Conservation (phyloP, 2,888 invertebrate species). For the Agriopis marginaria region DNA sequence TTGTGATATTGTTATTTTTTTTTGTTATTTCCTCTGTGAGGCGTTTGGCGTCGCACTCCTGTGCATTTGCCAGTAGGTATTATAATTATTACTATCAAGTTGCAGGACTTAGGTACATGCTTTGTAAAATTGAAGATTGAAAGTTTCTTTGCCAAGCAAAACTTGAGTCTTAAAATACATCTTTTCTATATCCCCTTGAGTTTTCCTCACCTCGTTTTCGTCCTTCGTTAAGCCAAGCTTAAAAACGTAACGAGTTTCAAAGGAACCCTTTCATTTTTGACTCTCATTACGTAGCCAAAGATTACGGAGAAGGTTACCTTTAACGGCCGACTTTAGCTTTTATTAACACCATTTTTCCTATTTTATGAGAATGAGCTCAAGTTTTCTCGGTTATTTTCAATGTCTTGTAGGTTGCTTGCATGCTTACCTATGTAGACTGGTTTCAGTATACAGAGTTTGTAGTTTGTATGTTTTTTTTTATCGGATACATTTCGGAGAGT, state of each 20-base stretch:
- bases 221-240: conserved; percentile 9
- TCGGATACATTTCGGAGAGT: too few species aligned
- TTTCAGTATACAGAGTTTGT: too few species aligned
- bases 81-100: too few species aligned
- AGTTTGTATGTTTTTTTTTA: too few species aligned
- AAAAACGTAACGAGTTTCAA: conserved; percentile 20
- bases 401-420: too few species aligned
- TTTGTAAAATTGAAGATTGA: background rate
- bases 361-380: conserved; percentile 5
- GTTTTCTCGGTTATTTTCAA: background rate
- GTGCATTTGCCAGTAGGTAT: too few species aligned
- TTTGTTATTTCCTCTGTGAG: too few species aligned
- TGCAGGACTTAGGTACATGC: too few species aligned
- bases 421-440: too few species aligned
- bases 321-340: conserved; percentile 14
- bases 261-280: conserved; percentile 23
- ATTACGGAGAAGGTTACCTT: conserved; percentile 14
- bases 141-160: background rate
- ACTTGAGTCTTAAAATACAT: conserved; percentile 8
- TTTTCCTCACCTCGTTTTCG: conserved; percentile 12
- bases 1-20: too few species aligned
- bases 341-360: conserved; percentile 12
- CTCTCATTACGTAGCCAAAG: conserved; percentile 23
- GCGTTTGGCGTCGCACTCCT: too few species aligned
- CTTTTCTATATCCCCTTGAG: conserved; percentile 8